Percentiles rank a stretch among this genome's conserved stretches.
These are phyloP conservation scores for Hippocampus barbouri DNA, from an alignment of 2,113 vertebrate species.

Conservation along the genomic window DNA sequence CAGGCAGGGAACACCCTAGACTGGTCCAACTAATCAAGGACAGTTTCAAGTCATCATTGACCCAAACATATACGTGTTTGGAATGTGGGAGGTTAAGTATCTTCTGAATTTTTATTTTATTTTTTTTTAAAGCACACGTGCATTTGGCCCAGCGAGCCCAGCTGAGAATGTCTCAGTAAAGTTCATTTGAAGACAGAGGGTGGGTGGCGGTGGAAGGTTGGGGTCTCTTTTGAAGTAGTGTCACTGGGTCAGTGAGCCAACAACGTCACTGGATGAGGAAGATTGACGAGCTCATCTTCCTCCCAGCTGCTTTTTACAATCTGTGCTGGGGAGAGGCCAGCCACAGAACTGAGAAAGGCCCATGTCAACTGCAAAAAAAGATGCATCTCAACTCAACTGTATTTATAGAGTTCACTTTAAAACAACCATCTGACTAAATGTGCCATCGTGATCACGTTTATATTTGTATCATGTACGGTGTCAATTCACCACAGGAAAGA, in stretches of 20 bases:
- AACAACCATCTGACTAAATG: background rate
- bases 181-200: conserved; percentile 57
- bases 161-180: conserved; percentile 48
- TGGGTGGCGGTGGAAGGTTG: background rate
- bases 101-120: background rate
- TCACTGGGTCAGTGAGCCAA: conserved; percentile 46
- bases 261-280: conserved; percentile 38
- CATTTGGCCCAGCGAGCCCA: conserved; percentile 53
- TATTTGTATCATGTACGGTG: no score
- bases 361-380: conserved; percentile 4
- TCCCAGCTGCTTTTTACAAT: conserved; percentile 49
- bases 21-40: no score
- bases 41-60: no score
- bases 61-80: no score
- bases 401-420: no score
- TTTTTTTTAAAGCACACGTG: conserved; percentile 4
- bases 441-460: background rate
- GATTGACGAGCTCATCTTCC: conserved; percentile 47
- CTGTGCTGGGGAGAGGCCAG: conserved; percentile 22
- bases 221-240: conserved; percentile 57
- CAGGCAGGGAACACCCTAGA: background rate
- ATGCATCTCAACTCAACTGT: background rate
- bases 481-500: background rate
- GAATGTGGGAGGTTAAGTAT: no score
- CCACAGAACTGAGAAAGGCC: conserved; percentile 12